Percentiles rank a stretch among this genome's conserved stretches.
Evolutionary conservation across 2,888 invertebrate genomes (phyloP).

Genomic region (Tachina grossa): DNA sequence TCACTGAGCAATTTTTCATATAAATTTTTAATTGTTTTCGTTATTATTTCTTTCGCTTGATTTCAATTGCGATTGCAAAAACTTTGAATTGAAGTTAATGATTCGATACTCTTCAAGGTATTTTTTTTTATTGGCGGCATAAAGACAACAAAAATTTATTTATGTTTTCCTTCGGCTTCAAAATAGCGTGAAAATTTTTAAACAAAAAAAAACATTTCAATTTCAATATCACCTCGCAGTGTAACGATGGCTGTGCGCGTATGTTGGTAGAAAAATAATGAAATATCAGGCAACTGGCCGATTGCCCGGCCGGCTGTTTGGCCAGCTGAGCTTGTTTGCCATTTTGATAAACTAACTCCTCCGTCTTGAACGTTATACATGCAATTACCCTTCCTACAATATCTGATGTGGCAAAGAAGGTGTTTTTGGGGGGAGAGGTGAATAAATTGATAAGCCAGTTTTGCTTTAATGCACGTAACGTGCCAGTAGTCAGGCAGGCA

Average conservation of each 20-base stretch:
- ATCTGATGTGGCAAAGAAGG: neutral
- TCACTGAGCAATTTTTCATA: slow-evolving; percentile 28
- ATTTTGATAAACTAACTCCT: slow-evolving; percentile 62
- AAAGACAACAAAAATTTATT: too few relatives aligned
- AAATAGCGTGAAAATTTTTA: slow-evolving; percentile 49
- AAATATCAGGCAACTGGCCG: slow-evolving; percentile 20
- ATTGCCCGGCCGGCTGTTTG: slow-evolving; percentile 44
- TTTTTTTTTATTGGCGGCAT: neutral
- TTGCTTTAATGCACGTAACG: neutral
- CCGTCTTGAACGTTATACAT: slow-evolving; percentile 43
- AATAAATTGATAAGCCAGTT: neutral
- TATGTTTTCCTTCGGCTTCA: neutral
- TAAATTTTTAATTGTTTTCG: slow-evolving; percentile 6
- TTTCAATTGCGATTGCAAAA: slow-evolving; percentile 2
- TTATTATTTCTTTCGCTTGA: neutral
- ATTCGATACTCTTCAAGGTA: slow-evolving; percentile 19
- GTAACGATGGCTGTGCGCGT: neutral
- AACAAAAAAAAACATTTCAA: slow-evolving; percentile 8
- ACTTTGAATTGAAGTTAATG: slow-evolving; percentile 35
- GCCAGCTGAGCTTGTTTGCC: slow-evolving; percentile 54
- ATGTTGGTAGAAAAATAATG: slow-evolving; percentile 29
- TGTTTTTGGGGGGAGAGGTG: neutral
- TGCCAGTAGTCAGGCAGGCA: neutral
- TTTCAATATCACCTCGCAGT: slow-evolving; percentile 41
- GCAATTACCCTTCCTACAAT: slow-evolving; percentile 31